Percentiles rank a stretch among this genome's conserved stretches.
Evolutionary conservation across 2,888 invertebrate genomes (phyloP).

Genomic region (Atrina japonica): DNA sequence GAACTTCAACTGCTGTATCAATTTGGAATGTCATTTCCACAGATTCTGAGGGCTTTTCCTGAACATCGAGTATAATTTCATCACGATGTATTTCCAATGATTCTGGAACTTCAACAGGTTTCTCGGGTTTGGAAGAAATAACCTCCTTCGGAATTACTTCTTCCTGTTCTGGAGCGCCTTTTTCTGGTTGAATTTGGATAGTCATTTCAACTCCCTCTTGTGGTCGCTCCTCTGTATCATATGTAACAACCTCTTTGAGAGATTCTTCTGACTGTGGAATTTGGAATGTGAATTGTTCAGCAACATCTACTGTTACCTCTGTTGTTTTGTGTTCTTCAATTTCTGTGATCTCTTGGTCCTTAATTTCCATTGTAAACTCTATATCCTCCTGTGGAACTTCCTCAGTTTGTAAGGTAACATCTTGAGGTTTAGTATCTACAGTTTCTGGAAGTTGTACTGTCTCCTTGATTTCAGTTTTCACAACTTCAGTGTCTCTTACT

Average conservation of each 20-base stretch:
- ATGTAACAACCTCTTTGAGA: constrained; percentile 46
- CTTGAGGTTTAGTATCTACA: constrained; percentile 53
- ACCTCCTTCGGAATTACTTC: constrained; percentile 30
- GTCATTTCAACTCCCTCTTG: constrained; percentile 43
- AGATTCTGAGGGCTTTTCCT: constrained; percentile 65
- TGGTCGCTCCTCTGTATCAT: constrained; percentile 48
- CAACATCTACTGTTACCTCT: constrained; percentile 51
- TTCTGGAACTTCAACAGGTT: constrained; percentile 48
- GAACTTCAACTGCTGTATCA: constrained; percentile 2
- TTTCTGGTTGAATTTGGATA: constrained; percentile 33
- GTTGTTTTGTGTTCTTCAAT: constrained; percentile 50
- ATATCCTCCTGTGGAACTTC: constrained; percentile 57
- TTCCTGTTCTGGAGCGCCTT: constrained; percentile 33
- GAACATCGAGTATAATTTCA: constrained; percentile 62
- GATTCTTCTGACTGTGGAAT: constrained; percentile 50
- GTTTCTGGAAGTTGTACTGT: constrained; percentile 51
- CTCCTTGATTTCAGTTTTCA: constrained; percentile 55
- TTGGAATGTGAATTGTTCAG: constrained; percentile 44
- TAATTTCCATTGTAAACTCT: constrained; percentile 51
- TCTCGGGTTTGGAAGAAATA: constrained; percentile 38
- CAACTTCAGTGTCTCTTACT: constrained; percentile 48
- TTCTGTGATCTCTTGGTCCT: constrained; percentile 51
- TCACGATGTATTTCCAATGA: constrained; percentile 55
- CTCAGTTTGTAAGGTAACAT: constrained; percentile 53
- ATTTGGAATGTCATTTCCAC: constrained; percentile 58